A percentile compares a stretch with the other conserved stretches of the same genome.
Conservation (phyloP, 2,797 vertebrate species). For the Micropoecilia bifurca region DNA sequence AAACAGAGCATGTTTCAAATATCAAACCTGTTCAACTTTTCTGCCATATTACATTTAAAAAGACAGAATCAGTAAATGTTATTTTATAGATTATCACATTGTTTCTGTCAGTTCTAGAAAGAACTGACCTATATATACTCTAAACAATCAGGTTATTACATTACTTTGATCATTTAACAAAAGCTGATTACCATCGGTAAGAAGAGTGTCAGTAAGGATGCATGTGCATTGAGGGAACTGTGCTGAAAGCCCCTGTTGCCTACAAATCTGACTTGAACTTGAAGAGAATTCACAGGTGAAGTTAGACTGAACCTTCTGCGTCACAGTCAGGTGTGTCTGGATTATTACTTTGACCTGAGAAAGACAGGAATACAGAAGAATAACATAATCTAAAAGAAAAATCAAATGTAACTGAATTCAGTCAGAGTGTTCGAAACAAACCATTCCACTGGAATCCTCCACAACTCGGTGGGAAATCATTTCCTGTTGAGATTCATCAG, state of each 20-base stretch:
- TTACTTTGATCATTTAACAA: background rate
- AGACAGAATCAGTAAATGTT: background rate
- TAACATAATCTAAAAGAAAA: background rate
- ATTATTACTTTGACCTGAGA: slow-evolving; percentile 57
- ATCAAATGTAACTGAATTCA: background rate
- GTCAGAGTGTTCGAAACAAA: background rate
- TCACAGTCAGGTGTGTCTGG: slow-evolving; percentile 42
- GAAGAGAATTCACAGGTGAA: slow-evolving; percentile 58
- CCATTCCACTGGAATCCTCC: slow-evolving; percentile 8
- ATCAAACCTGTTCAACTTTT: background rate
- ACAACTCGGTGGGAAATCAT: slow-evolving; percentile 62
- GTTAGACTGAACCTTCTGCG: background rate
- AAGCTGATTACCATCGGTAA: slow-evolving; percentile 52
- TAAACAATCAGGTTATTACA: background rate
- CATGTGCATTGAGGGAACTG: slow-evolving; percentile 73
- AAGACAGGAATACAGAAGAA: background rate
- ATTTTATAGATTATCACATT: background rate
- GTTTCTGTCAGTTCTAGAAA: background rate
- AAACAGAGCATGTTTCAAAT: background rate
- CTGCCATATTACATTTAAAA: background rate
- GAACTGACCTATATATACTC: background rate
- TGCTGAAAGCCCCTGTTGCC: fast-evolving
- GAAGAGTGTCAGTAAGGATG: slow-evolving; percentile 27
- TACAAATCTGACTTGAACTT: slow-evolving; percentile 23
- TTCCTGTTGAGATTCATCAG: slow-evolving; percentile 45